Conservation (phyloP, 1,140 invertebrate genomes). For the Schlechtendalia chinensis region DNA sequence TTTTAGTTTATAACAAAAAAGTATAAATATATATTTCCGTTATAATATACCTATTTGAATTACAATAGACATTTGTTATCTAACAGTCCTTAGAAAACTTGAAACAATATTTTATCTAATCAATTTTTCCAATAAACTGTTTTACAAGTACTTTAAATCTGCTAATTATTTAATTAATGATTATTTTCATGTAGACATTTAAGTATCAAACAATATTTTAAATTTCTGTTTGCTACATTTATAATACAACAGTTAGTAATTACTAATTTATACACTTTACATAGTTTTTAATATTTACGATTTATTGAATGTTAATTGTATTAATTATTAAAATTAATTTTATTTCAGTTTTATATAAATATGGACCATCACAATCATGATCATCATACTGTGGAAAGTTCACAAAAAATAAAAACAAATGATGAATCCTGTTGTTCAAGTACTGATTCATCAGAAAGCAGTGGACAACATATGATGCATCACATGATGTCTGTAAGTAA, state of each 20-base stretch:
- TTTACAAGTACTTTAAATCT: background rate
- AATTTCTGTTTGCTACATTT: background rate
- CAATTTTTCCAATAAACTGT: background rate
- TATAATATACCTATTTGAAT: background rate
- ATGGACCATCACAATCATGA: slow-evolving; percentile 6
- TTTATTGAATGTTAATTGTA: background rate
- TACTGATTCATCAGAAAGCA: background rate
- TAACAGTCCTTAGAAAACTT: background rate
- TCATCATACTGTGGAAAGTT: background rate
- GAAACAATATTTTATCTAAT: slow-evolving; percentile 21
- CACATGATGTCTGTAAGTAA: slow-evolving; percentile 43
- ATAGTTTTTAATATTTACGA: background rate
- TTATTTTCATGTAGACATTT: background rate
- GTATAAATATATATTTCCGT: background rate
- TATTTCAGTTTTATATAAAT: slow-evolving; percentile 2
- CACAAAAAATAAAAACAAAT: background rate
- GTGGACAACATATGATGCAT: slow-evolving; percentile 40
- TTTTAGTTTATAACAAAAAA: background rate
- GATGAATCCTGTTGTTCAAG: background rate
- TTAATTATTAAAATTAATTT: background rate
- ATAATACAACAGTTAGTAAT: background rate
- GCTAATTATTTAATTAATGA: background rate
- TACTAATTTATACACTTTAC: background rate
- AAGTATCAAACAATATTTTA: slow-evolving; percentile 12
- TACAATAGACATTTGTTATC: background rate